These are phyloP conservation scores for Cyprinus carpio DNA, from an alignment of 2,113 vertebrate genomes.

Conservation along the genomic window DNA sequence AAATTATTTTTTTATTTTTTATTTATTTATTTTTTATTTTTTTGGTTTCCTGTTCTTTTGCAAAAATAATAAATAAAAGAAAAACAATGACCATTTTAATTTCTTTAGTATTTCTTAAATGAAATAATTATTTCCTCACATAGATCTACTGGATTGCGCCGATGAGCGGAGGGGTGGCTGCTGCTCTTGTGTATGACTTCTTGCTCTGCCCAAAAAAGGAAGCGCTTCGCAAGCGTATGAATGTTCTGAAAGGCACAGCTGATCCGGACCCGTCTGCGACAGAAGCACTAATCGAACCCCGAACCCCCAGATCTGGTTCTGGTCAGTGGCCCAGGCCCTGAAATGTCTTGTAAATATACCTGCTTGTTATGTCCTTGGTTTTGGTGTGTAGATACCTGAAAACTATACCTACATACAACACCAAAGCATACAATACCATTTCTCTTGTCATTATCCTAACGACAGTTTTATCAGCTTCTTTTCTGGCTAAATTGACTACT, in stretches of 20 bases:
- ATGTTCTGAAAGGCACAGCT: conserved; percentile 64
- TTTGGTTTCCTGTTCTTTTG: background rate
- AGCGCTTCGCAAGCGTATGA: conserved; percentile 71
- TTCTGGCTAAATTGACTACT: background rate
- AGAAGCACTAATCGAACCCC: conserved; percentile 23
- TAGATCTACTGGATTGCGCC: conserved; percentile 70
- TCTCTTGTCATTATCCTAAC: background rate
- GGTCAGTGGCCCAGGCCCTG: conserved; percentile 44
- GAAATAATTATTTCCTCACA: conserved; percentile 16
- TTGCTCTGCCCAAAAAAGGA: conserved; percentile 77
- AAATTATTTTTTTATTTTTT: background rate
- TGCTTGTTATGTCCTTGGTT: background rate
- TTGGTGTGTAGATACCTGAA: background rate
- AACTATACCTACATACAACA: background rate
- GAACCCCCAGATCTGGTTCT: conserved; percentile 31
- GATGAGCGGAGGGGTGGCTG: conserved; percentile 55
- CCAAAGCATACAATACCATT: background rate
- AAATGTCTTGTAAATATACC: conserved; percentile 18
- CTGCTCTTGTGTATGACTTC: conserved; percentile 79
- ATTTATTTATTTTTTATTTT: background rate
- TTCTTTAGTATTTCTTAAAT: background rate
- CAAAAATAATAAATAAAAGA: background rate
- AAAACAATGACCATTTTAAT: background rate
- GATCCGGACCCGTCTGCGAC: conserved; percentile 9
- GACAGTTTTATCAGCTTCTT: background rate